Percentiles rank a stretch among this genome's conserved stretches.
Conservation (phyloP, 2,888 invertebrate species). For the Heteromurus nitidus region DNA sequence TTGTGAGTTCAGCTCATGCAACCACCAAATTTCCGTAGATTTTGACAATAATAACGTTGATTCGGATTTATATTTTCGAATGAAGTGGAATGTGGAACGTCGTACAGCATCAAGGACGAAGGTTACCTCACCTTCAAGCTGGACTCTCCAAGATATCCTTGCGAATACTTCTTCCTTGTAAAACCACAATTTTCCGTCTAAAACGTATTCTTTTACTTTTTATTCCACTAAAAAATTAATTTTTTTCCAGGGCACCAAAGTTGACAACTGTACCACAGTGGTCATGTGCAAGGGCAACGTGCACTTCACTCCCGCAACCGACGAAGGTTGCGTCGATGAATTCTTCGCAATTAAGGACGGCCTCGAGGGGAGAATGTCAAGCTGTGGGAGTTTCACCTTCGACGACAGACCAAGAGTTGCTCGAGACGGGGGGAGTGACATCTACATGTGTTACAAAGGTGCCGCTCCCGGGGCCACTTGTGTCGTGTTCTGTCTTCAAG, state of each 20-base stretch:
- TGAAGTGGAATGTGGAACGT: not conserved
- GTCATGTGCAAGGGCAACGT: not conserved
- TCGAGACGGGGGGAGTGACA: conserved; percentile 4
- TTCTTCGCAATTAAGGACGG: conserved; percentile 6
- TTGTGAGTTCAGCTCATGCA: not conserved
- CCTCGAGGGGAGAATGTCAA: not conserved
- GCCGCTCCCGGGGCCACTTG: not conserved
- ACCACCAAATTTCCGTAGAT: not conserved
- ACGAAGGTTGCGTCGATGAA: not conserved
- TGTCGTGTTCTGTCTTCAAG: conserved; percentile 14
- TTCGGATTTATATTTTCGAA: not conserved
- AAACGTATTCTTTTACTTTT: not conserved
- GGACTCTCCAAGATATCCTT: not conserved
- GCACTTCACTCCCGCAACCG: not conserved
- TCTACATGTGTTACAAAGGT: conserved; percentile 4
- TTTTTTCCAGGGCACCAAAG: not conserved
- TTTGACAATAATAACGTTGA: no score
- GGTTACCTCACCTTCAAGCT: not conserved
- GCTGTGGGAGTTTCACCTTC: conserved; percentile 4
- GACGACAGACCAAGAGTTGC: not conserved
- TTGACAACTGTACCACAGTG: not conserved
- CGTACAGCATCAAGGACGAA: not conserved
- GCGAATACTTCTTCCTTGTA: not conserved
- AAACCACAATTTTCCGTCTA: not conserved
- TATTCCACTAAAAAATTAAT: no score